Conservation (phyloP, 2,888 invertebrate genomes). For the Nebria brevicollis region DNA sequence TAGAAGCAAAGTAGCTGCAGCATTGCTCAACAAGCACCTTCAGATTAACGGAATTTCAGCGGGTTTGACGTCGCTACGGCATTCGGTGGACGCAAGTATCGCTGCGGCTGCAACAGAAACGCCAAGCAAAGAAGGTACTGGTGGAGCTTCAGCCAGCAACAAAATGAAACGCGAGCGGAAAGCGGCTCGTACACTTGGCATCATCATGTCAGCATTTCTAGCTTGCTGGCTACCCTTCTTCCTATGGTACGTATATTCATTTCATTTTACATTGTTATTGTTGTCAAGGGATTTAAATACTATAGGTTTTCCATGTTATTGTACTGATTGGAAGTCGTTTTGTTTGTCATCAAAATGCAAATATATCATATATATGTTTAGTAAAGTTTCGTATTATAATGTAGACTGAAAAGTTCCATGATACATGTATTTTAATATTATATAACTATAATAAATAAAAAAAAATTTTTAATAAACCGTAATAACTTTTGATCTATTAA, state of each 20-base stretch:
- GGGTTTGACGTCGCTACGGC: slow-evolving; percentile 65
- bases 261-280: neutral
- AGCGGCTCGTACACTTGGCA: slow-evolving; percentile 93
- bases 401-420: neutral
- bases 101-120: slow-evolving; percentile 62
- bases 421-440: neutral
- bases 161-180: slow-evolving; percentile 91
- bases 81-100: slow-evolving; percentile 60
- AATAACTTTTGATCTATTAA: too few relatives aligned
- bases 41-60: slow-evolving; percentile 90
- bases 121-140: slow-evolving; percentile 69
- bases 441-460: too few relatives aligned
- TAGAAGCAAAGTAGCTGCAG: slow-evolving; percentile 90
- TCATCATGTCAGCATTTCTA: slow-evolving; percentile 95
- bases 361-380: neutral
- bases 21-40: slow-evolving; percentile 86
- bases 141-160: slow-evolving; percentile 78
- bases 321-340: neutral
- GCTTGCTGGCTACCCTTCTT: slow-evolving; percentile 97
- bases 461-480: too few relatives aligned
- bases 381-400: neutral
- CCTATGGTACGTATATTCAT: slow-evolving; percentile 74
- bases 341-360: neutral
- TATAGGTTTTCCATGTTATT: too few relatives aligned
- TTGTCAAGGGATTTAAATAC: neutral